Evolutionary conservation across 2,888 invertebrate species (phyloP), one percentile per base, ranked within the genome.

Genomic region (Trissolcus japonicus): DNA sequence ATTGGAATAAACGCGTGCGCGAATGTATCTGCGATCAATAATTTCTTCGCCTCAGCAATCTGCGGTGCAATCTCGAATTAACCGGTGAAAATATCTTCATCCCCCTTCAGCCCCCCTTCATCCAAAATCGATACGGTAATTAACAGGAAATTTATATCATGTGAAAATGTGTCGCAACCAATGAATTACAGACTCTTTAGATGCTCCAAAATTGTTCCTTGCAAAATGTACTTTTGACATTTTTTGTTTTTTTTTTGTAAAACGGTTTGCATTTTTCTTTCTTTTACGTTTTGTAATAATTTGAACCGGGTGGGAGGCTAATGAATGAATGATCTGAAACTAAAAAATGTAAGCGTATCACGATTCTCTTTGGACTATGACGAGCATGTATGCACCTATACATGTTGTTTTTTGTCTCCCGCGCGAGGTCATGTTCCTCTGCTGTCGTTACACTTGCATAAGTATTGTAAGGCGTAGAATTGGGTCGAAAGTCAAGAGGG

Each of bases 401-500:
- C 14, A 1, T 46, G n/a, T n/a, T n/a, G n/a, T n/a, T 46, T 46
- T 46, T 46, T 46, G 35, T 35, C 35, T 35, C 9, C 11, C 35
- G 7, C 11, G 11, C 35, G 35, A 35, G 16, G 17, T 51, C 51
- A 40, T 17, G 57, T 66, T 69, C 69, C 46, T 76, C 25, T 68
- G 56, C 61, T 69, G 43, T 75, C 66, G 60, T 76, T 69, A 56
- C 74, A 71, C 61, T 74, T 62, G 62, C 66, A 51, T 53, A 65
- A 74, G 69, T 66, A 78, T 74, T 74, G 71, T 66, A 59, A 57
- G 66, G 72, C 61, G 63, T 54, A 74, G 72, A 77, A 77, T 66
- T 76, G 73, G 77, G 80, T 80, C 79, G 76, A 67, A 80, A 76
- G 76, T 73, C 73, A 67, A 73, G 71, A 78, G 63, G 69, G 73